These are phyloP conservation scores for Bruchidius siliquastri DNA, from an alignment of 2,888 invertebrate genomes.

Conservation along the genomic window DNA sequence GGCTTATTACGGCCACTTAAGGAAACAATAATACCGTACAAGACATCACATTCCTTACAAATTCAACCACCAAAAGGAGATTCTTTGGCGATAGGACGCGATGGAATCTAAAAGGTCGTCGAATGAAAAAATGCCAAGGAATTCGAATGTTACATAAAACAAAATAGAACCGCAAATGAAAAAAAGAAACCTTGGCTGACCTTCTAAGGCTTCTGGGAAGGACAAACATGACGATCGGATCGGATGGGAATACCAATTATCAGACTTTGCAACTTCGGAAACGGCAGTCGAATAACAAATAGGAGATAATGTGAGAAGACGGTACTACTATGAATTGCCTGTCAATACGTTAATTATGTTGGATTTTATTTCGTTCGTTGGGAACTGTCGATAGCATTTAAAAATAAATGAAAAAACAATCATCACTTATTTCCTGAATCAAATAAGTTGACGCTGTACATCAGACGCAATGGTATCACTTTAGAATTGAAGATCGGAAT, in stretches of 20 bases:
- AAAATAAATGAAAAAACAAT: too few relatives aligned
- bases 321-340: too few relatives aligned
- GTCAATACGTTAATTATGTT: too few relatives aligned
- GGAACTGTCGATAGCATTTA: too few relatives aligned
- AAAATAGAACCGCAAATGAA: background rate
- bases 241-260: background rate
- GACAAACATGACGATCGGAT: background rate
- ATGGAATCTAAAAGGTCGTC: background rate
- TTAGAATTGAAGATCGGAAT: too few relatives aligned
- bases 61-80: background rate
- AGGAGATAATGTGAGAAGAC: background rate
- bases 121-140: background rate
- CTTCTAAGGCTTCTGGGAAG: background rate
- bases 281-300: background rate
- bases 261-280: background rate
- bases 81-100: background rate
- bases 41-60: background rate
- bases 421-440: too few relatives aligned
- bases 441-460: too few relatives aligned
- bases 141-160: background rate
- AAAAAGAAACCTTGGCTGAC: background rate
- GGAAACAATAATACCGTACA: too few relatives aligned
- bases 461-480: too few relatives aligned
- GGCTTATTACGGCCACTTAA: too few relatives aligned
- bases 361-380: too few relatives aligned